These are phyloP conservation scores for Morpho achilles DNA, from an alignment of 2,888 invertebrate genomes.

Conservation along the genomic window DNA sequence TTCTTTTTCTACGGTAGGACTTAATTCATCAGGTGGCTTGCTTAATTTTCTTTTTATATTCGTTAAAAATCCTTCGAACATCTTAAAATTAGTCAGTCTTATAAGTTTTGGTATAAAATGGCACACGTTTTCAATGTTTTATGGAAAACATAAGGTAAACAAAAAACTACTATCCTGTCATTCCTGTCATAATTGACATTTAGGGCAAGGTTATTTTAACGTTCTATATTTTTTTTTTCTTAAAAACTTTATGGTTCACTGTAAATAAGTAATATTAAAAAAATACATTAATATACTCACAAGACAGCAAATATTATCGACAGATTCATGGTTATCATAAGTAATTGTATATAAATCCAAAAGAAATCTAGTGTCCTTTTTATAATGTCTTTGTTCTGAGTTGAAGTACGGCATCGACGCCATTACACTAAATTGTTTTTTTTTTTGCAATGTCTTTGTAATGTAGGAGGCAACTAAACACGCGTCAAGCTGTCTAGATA, in stretches of 20 bases:
- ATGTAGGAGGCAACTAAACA: conserved; percentile 36
- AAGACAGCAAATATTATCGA: conserved; percentile 84
- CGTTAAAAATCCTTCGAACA: conserved; percentile 66
- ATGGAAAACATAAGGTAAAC: conserved; percentile 35
- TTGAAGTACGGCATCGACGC: conserved; percentile 76
- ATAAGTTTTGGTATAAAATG: conserved; percentile 42
- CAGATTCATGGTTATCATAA: conserved; percentile 89
- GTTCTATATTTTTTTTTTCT: conserved; percentile 46
- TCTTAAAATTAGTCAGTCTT: conserved; percentile 72
- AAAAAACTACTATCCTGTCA: conserved; percentile 49
- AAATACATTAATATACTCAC: conserved; percentile 65
- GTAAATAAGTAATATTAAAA: conserved; percentile 5
- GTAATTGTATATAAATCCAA: conserved; percentile 91
- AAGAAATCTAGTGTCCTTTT: conserved; percentile 91
- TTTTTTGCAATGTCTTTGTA: conserved; percentile 23
- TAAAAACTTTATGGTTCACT: conserved; percentile 35
- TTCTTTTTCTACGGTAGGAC: conserved; percentile 42
- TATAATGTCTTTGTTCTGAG: conserved; percentile 86
- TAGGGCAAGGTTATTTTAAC: conserved; percentile 61
- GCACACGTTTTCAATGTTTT: conserved; percentile 35
- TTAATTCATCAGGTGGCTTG: conserved; percentile 51
- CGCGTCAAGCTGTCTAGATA: conserved; percentile 41
- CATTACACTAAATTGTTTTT: conserved; percentile 44
- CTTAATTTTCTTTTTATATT: conserved; percentile 67
- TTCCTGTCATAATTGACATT: conserved; percentile 65